phyloP scores from a whole-genome alignment of 1,140 invertebrate species.

The Elymnias hypermnestra region DNA sequence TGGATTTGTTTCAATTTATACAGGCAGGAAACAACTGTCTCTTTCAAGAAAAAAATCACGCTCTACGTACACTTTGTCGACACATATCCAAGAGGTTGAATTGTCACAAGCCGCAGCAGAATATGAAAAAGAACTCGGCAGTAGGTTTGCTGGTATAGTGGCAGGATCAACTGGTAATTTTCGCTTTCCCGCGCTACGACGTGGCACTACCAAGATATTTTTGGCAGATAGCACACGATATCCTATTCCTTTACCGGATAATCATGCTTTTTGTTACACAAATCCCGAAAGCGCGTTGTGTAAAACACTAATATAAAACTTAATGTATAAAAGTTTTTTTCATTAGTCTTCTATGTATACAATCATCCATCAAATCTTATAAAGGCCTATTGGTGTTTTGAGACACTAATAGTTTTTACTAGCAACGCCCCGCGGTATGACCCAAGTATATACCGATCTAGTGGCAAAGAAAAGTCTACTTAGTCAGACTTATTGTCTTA shows the following conservation, averaged over 20 bases:
- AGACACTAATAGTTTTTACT: too few species aligned
- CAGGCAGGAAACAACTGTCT: not conserved
- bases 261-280: conserved; percentile 36
- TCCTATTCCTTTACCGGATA: conserved; percentile 34
- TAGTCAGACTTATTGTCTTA: too few species aligned
- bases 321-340: not conserved
- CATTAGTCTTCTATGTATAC: too few species aligned
- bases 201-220: conserved; percentile 20
- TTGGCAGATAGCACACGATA: conserved; percentile 26
- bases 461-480: too few species aligned
- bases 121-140: conserved; percentile 6
- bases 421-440: too few species aligned
- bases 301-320: conserved; percentile 19
- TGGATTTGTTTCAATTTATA: not conserved
- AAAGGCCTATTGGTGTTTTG: too few species aligned
- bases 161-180: not conserved
- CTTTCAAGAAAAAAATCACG: not conserved
- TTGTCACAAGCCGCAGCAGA: conserved; percentile 8
- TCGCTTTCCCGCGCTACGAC: not conserved
- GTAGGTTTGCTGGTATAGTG: not conserved
- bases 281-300: conserved; percentile 32
- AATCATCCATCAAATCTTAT: too few species aligned
- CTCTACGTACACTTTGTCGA: not conserved
- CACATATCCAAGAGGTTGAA: not conserved
- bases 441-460: too few species aligned